These are phyloP conservation scores for Peromyscus maniculatus DNA, from an alignment of 2,113 vertebrate species.

Conservation along the genomic window DNA sequence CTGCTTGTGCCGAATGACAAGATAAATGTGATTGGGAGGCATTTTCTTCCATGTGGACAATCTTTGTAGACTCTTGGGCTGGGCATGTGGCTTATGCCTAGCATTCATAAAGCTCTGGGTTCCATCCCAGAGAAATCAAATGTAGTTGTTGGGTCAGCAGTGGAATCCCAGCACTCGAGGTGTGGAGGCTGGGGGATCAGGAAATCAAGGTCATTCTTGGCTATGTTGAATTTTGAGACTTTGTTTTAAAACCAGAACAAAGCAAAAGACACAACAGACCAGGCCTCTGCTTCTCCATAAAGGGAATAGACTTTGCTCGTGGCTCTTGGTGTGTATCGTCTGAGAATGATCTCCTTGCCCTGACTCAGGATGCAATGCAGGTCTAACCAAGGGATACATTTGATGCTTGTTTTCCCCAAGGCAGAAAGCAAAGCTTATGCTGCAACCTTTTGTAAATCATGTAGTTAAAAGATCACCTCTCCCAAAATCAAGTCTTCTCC, in stretches of 20 bases:
- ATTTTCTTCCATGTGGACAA: constrained; percentile 4
- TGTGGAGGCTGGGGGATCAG: neutral
- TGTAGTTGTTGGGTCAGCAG: neutral
- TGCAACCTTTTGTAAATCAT: constrained; percentile 47
- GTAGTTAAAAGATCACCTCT: neutral
- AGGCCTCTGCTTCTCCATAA: neutral
- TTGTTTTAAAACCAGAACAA: neutral
- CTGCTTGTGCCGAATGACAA: constrained; percentile 22
- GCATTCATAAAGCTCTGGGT: neutral
- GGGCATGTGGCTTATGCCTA: neutral
- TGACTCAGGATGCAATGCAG: neutral
- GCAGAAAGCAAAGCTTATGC: neutral
- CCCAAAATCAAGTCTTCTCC: constrained; percentile 3
- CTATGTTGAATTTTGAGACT: neutral
- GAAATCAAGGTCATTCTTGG: neutral
- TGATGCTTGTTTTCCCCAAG: neutral
- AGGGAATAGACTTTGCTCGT: neutral
- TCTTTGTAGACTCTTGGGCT: neutral
- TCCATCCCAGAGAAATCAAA: neutral
- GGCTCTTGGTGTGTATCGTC: neutral
- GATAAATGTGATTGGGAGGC: constrained; percentile 1
- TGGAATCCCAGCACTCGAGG: neutral
- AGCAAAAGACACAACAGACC: neutral
- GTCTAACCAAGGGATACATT: neutral
- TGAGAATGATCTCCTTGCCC: neutral